Conservation (phyloP, 2,888 invertebrate species). For the Drosophila prolongata region DNA sequence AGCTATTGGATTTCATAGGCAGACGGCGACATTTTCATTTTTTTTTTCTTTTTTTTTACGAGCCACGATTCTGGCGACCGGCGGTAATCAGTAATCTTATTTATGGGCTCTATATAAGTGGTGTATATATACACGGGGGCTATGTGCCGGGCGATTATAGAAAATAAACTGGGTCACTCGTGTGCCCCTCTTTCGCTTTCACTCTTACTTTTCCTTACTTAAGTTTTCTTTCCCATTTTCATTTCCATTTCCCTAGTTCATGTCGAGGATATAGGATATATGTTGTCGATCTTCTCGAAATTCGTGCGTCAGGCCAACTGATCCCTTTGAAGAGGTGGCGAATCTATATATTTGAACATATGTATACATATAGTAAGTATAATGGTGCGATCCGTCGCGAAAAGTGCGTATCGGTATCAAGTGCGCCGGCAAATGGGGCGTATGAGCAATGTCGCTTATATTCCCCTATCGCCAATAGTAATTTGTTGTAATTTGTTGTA, state of each 20-base stretch:
- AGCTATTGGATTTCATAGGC: constrained; percentile 39
- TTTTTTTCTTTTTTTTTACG: constrained; percentile 21
- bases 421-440: constrained; percentile 28
- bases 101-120: constrained; percentile 55
- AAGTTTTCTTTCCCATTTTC: not conserved
- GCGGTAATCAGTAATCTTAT: constrained; percentile 66
- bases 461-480: constrained; percentile 21
- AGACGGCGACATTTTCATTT: constrained; percentile 20
- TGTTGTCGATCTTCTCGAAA: not conserved
- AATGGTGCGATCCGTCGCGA: constrained; percentile 1
- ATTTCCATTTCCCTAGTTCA: not conserved
- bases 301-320: constrained; percentile 54
- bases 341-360: constrained; percentile 8
- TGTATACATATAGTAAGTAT: not conserved
- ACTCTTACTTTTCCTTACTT: constrained; percentile 9
- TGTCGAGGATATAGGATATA: constrained; percentile 10
- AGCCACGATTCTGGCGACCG: constrained; percentile 25
- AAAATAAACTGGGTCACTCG: constrained; percentile 64
- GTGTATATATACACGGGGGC: constrained; percentile 9
- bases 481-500: constrained; percentile 55
- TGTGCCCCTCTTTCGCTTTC: constrained; percentile 26
- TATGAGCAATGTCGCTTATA: constrained; percentile 19
- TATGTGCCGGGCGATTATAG: constrained; percentile 30
- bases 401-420: constrained; percentile 24
- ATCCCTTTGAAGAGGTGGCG: constrained; percentile 52